These are phyloP conservation scores for Typhlichthys subterraneus DNA, from an alignment of 2,797 vertebrate species.

Conservation along the genomic window DNA sequence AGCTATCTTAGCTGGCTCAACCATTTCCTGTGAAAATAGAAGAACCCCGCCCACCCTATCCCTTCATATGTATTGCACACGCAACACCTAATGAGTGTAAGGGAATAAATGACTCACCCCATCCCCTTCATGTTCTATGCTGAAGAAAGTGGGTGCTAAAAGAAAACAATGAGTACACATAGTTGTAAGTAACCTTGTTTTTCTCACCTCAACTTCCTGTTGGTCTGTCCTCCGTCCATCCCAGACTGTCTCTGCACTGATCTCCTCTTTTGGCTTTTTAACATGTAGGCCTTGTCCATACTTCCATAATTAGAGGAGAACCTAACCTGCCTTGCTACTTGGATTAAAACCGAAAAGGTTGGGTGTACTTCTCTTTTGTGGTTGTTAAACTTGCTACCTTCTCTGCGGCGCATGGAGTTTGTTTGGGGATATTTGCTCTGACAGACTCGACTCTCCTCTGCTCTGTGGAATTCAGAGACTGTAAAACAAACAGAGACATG, in stretches of 20 bases:
- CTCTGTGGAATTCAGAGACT: conserved; percentile 75
- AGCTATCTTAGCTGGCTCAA: conserved; percentile 48
- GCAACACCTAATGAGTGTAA: conserved; percentile 13
- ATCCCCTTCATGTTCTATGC: too few relatives aligned
- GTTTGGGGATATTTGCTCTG: conserved; percentile 47
- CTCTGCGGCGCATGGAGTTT: conserved; percentile 29
- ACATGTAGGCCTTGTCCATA: neutral
- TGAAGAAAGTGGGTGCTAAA: too few relatives aligned
- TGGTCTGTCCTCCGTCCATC: too few relatives aligned
- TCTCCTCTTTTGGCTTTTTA: neutral
- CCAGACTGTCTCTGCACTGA: too few relatives aligned
- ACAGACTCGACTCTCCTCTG: conserved; percentile 57
- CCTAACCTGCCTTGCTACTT: neutral
- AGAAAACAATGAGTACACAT: too few relatives aligned
- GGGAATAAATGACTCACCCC: too few relatives aligned
- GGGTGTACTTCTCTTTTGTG: conserved; percentile 20
- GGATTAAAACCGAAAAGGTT: neutral
- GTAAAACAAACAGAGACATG: conserved; percentile 76
- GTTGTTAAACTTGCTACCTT: conserved; percentile 40
- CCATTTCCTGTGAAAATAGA: conserved; percentile 79
- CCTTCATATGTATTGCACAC: conserved; percentile 28
- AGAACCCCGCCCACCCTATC: conserved; percentile 9
- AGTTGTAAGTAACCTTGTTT: too few relatives aligned
- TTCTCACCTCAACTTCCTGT: too few relatives aligned
- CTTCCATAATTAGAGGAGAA: neutral